Base-by-base conservation (phyloP, 2,888 invertebrate genomes). In the Yponomeuta plumbellus region DNA sequence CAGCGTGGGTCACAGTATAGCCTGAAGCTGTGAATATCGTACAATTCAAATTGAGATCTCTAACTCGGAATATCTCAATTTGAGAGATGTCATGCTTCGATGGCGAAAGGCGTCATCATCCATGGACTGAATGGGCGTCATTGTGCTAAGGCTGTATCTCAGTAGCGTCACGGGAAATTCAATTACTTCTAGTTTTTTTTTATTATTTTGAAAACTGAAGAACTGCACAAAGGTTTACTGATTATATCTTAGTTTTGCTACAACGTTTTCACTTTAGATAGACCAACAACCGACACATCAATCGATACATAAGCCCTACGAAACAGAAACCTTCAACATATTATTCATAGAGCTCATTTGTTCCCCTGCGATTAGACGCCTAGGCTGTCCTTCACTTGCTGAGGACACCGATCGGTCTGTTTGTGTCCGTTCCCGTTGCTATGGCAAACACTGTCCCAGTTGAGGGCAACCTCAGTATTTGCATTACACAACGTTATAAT, bases 11-110 rank as follows among this genome's bases (percentile, higher is more conserved):
- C 84, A 97, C 97, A 73, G 97, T 98, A 77, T 98, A 98, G 90
- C 97, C 97, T 71, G 97, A 97, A 92, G 97, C 97, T 80, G 97
- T 97, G 76, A 96, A 96, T 87, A 97, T 97, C 97, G 90, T 90
- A 26, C 81, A 81, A 58, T 22, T 39, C 4, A 21, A 26, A 20
- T 39, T n/a, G 59, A 3, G 20, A n/a, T 11, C 5, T n/a, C n/a
- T n/a, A n/a, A n/a, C n/a, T n/a, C n/a, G n/a, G n/a, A n/a, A n/a
- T n/a, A n/a, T n/a, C n/a, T n/a, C n/a, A n/a, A n/a, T n/a, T n/a
- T n/a, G n/a, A n/a, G n/a, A n/a, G n/a, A n/a, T n/a, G n/a, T n/a
- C n/a, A n/a, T n/a, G n/a, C n/a, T n/a, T n/a, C n/a, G n/a, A n/a
- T n/a, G n/a, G n/a, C n/a, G n/a, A n/a, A n/a, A n/a, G n/a, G n/a